Evolutionary conservation across 2,113 vertebrate species (phyloP), one percentile per base, ranked within the genome.

Genomic region (Rhegmatorhina hoffmannsi): DNA sequence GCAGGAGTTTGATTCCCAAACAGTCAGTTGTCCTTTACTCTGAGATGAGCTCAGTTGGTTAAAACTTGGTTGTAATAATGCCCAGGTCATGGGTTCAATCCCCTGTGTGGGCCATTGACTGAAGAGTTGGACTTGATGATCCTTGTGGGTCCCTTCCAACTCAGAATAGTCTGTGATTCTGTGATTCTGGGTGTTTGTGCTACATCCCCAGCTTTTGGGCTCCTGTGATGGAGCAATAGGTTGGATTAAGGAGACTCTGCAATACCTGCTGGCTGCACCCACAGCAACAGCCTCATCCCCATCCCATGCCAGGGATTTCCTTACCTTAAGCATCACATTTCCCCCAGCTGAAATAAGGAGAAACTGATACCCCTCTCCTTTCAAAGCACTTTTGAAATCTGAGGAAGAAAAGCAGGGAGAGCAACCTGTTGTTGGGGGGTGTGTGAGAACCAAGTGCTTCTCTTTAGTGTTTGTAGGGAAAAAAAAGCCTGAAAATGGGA

Each of bases 341-440:
- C 52, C 24, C 24, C 38, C 23, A n/a, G 49, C 52, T 55, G 62
- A 38, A 72, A 67, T 6, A 8, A 29, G 23, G 75, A 76, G 83
- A 38, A 56, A 33, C 8, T 2, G 66, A 72, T 14, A 18, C 40
- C 38, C 75, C 49, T 20, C 7, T 33, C 7, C 56, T 75, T 43
- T 47, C 34, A 17, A 38, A 50, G 34, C 1, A 1, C 62, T 17
- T 11, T 28, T 70, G 75, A 14, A 67, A 55, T 66, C 47, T 3
- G 19, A 17, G 4, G 43, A 66, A 33, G 53, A 36, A 25, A 82
- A 60, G 0, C 72, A 76, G 62, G 25, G 21, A 20, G 58, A 82
- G 31, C 49, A 43, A 3, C 29, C 2, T 36, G 60, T 11, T 47
- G 3, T 6, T 58, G 50, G 23, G 5, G 12, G 0, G 0, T n/a